Evolutionary conservation across 2,113 vertebrate genomes (phyloP).

Genomic region (Pollachius pollachius): DNA sequence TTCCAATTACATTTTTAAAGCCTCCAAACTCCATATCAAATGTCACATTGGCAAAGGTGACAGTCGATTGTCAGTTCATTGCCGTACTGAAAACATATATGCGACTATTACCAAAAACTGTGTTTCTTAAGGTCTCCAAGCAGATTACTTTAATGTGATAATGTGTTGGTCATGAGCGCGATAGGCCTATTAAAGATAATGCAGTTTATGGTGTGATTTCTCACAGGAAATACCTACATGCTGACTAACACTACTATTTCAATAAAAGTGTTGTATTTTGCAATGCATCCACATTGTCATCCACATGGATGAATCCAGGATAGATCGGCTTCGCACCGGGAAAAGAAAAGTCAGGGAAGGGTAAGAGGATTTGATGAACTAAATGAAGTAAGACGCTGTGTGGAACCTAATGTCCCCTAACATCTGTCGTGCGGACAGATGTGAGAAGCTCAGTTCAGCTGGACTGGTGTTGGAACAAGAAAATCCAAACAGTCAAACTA

Average conservation of each 20-base stretch:
- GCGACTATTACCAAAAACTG: too few relatives aligned
- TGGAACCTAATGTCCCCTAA: background rate
- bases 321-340: background rate
- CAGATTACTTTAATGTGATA: background rate
- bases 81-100: background rate
- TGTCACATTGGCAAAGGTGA: background rate
- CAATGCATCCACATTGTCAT: background rate
- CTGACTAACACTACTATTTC: conserved; percentile 4
- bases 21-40: too few relatives aligned
- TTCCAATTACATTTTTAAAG: too few relatives aligned
- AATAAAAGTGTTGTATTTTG: background rate
- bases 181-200: conserved; percentile 1
- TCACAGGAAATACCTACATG: conserved; percentile 4
- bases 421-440: conserved; percentile 11
- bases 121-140: too few relatives aligned
- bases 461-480: conserved; percentile 27
- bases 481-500: conserved; percentile 40
- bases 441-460: conserved; percentile 18
- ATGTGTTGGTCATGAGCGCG: background rate
- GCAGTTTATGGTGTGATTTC: background rate
- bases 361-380: background rate
- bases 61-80: background rate
- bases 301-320: too few relatives aligned
- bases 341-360: background rate
- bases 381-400: background rate